Evolutionary conservation across 1,140 invertebrate species (phyloP), one percentile per base, ranked within the genome.

Genomic region (Scaptomyza pallida): DNA sequence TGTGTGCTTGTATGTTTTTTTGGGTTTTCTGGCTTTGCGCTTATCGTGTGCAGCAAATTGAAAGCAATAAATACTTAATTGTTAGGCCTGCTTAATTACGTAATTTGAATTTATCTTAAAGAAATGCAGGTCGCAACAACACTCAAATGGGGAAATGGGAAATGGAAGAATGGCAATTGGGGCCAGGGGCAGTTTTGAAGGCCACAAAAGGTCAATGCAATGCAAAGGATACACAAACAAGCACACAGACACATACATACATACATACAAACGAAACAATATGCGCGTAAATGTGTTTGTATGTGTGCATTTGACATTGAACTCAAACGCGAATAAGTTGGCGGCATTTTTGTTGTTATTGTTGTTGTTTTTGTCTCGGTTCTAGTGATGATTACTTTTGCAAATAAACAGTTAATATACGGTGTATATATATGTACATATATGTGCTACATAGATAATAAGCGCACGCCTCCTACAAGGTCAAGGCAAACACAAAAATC

Each of bases 11-110:
- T 57, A 30, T 60, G n/a, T 61, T 65, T 50, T 64, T 60, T 40
- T 52, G 48, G 50, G 43, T 60, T 40, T 65, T 43, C 40, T 12
- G 12, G 33, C 33, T 37, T n/a, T 52, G 70, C 62, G 70, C 62
- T 85, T 85, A 85, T 85, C 80, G 72, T 68, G 72, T 68, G 45
- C 77, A 71, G 81, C 65, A 86, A 85, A 77, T 81, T 81, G 73
- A 86, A 81, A 77, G 81, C 74, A 86, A 85, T 85, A 85, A 85
- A 86, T 86, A 81, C 62, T 88, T 81, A 86, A 86, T 86, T 86
- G 77, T 75, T 86, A 67, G 72, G 55, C 51, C 61, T 73, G 65
- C 65, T 70, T 81, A 81, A 86, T 85, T 86, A 86, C 70, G 61
- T 85, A 85, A 85, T 85, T 77, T 79, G 54, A 75, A 85, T 74